These are phyloP conservation scores for Otus scops DNA, from an alignment of 2,797 vertebrate species.

Conservation along the genomic window DNA sequence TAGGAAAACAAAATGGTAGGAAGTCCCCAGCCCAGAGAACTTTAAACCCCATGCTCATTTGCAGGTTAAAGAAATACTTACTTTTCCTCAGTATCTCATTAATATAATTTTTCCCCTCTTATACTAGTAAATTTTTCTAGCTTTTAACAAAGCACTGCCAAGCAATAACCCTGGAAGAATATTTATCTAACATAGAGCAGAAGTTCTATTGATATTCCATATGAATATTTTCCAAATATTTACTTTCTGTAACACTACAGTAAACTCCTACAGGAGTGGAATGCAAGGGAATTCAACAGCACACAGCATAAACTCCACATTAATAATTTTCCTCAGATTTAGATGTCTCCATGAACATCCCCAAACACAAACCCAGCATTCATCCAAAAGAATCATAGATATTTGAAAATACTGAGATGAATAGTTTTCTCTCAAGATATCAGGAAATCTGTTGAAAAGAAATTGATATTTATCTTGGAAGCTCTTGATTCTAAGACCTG, in stretches of 20 bases:
- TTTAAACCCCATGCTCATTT: not conserved
- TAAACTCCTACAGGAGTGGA: not conserved
- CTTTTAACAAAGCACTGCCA: not conserved
- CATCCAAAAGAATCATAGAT: not conserved
- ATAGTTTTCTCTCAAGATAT: not conserved
- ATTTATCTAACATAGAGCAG: not conserved
- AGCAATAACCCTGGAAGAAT: not conserved
- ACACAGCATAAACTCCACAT: not conserved
- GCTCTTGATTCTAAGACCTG: not conserved
- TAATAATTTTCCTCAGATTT: not conserved
- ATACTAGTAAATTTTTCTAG: not conserved
- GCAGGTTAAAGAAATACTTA: not conserved
- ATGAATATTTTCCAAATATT: not conserved
- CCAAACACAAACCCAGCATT: not conserved
- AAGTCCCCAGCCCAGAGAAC: not conserved
- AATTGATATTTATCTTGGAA: not conserved
- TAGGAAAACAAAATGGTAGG: not conserved
- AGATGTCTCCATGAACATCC: not conserved
- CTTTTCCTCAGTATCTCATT: not conserved
- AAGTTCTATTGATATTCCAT: not conserved
- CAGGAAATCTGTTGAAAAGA: not conserved
- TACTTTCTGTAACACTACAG: not conserved
- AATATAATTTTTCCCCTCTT: not conserved
- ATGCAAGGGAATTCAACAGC: not conserved
- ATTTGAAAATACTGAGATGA: not conserved